These are phyloP conservation scores for Falcunculus frontatus DNA, from an alignment of 2,113 vertebrate genomes.

Conservation along the genomic window DNA sequence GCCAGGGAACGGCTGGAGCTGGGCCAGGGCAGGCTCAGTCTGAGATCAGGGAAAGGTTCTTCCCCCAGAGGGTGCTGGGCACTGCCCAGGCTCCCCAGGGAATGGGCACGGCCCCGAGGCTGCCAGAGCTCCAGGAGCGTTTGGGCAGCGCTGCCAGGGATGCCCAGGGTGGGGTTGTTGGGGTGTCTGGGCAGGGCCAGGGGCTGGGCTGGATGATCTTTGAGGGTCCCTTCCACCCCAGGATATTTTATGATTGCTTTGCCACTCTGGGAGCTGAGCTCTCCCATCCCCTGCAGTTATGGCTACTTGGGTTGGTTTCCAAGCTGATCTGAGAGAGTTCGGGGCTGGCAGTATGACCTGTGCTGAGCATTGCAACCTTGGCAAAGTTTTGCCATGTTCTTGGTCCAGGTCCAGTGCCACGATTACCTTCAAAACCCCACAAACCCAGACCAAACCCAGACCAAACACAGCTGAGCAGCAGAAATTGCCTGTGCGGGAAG, in stretches of 20 bases:
- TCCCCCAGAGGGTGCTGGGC: neutral
- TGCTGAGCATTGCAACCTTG: neutral
- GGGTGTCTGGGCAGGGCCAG: fast-evolving
- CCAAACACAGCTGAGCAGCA: neutral
- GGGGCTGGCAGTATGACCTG: neutral
- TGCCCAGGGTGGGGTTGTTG: fast-evolving
- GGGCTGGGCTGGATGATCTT: fast-evolving
- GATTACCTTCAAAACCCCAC: neutral
- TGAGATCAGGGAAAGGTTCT: neutral
- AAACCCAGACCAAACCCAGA: neutral
- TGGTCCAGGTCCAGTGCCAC: neutral
- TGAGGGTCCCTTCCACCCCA: neutral
- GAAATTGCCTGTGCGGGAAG: neutral
- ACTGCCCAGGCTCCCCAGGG: neutral
- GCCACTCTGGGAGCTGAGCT: neutral
- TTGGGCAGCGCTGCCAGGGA: neutral
- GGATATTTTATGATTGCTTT: neutral
- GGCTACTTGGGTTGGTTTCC: neutral
- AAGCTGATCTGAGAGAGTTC: neutral
- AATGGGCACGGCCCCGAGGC: neutral
- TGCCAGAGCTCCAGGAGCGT: neutral
- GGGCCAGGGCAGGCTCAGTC: neutral
- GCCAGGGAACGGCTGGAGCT: fast-evolving
- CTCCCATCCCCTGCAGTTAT: neutral
- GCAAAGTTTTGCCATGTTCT: neutral